phyloP scores from a whole-genome alignment of 2,797 vertebrate species.

The Luscinia megarhynchos region DNA sequence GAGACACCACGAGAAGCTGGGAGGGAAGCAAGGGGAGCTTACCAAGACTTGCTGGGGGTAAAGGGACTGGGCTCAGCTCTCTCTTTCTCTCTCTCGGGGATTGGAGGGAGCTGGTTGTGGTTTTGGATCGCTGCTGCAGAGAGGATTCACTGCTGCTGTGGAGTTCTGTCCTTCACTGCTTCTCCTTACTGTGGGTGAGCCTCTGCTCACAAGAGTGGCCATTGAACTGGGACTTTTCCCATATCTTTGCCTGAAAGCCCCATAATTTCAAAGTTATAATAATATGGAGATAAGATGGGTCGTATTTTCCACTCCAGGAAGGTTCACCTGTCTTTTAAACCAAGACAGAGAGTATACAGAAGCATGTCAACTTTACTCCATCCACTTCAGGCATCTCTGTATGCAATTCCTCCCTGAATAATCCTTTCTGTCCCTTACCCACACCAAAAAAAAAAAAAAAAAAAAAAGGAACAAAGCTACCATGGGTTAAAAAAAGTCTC shows the following conservation, averaged over 20 bases:
- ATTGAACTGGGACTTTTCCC: too few relatives aligned
- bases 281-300: too few relatives aligned
- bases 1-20: background rate
- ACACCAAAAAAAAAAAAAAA: background rate
- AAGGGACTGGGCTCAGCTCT: background rate
- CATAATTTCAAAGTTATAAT: too few relatives aligned
- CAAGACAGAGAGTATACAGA: background rate
- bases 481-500: background rate
- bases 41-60: background rate
- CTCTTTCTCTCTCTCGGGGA: background rate
- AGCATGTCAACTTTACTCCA: background rate
- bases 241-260: too few relatives aligned
- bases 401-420: background rate
- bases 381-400: background rate
- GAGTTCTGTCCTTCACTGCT: background rate
- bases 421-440: background rate
- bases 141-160: too few relatives aligned
- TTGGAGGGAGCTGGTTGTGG: accelerated
- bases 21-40: accelerated
- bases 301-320: too few relatives aligned
- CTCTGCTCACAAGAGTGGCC: background rate
- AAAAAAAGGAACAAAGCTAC: background rate
- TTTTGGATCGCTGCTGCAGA: accelerated
- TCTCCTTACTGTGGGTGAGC: background rate
- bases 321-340: too few relatives aligned